A percentile compares a stretch with the other conserved stretches of the same genome.
phyloP scores from a whole-genome alignment of 1,140 invertebrate species.

The Penaeus japonicus region DNA sequence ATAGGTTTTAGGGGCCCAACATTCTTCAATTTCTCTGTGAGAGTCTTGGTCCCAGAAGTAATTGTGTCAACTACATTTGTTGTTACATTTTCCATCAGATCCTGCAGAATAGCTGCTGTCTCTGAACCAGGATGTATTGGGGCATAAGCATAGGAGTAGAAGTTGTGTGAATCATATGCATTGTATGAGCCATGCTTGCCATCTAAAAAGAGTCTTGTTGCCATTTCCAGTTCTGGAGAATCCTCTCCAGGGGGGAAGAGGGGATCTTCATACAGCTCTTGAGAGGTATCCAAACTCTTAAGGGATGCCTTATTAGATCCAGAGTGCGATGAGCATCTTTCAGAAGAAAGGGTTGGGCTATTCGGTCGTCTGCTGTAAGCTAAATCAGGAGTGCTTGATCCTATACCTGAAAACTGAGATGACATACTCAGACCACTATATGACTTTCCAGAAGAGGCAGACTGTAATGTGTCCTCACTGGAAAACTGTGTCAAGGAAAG shows the following conservation, averaged over 20 bases:
- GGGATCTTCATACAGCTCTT: slow-evolving; percentile 41
- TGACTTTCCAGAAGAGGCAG: background rate
- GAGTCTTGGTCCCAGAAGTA: slow-evolving; percentile 23
- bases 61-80: slow-evolving; percentile 41
- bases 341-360: background rate
- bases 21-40: slow-evolving; percentile 32
- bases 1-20: slow-evolving; percentile 12
- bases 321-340: slow-evolving; percentile 21
- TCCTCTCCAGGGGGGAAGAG: slow-evolving; percentile 27
- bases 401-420: background rate
- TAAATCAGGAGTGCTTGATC: background rate
- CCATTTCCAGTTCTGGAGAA: slow-evolving; percentile 26
- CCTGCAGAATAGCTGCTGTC: slow-evolving; percentile 30
- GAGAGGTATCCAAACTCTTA: slow-evolving; percentile 29
- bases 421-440: background rate
- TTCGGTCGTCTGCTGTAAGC: background rate
- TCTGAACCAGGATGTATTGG: slow-evolving; percentile 40
- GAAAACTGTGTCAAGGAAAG: background rate
- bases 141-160: slow-evolving; percentile 38
- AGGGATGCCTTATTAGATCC: background rate
- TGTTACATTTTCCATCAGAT: slow-evolving; percentile 42
- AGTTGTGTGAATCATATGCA: slow-evolving; percentile 3
- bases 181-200: background rate
- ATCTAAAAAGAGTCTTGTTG: background rate
- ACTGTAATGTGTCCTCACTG: slow-evolving; percentile 35